Base-by-base conservation (phyloP, 2,888 invertebrate species). In the Theretra japonica region DNA sequence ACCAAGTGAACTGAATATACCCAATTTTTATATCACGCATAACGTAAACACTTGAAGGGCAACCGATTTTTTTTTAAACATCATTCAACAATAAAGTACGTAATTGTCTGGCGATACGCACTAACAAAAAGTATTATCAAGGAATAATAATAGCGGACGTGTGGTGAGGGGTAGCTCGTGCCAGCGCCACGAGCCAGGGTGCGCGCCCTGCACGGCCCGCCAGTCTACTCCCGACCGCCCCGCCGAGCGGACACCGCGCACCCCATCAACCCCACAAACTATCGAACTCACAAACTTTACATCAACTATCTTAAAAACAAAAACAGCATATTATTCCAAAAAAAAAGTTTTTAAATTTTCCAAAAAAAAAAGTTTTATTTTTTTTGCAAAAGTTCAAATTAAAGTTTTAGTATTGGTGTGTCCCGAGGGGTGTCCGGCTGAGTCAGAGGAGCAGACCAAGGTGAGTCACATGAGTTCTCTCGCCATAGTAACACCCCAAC, bases 401-500 rank as follows among this genome's bases (percentile, higher is more conserved):
- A 30, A 62, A 23, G 28, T 72, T 74, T 30, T 76, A 76, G 74
- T 73, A 73, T 69, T 57, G 19, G 28, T 71, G 59, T 71, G 48
- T 73, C 68, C 53, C 23, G 19, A 58, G 72, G 72, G 72, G 72
- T 85, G 89, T 89, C 82, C 83, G 90, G 90, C 88, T 90, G 90
- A 93, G 86, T 90, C 90, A 93, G 88, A 86, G 89, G 88, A 90
- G 83, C 88, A 87, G 84, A 77, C 81, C 75, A 83, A 93, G 93
- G 93, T 93, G 93, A 93, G 86, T 93, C 93, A 92, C 81, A 75
- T 75, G n/a, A 82, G 78, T 84, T 84, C 82, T 86, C 87, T 92
- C 84, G 86, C 89, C 93, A 93, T 94, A 94, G 93, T 90, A 93
- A 94, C 94, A 81, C 94, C 93, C 92, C 71, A 73, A 81, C 50